Conservation (phyloP, 2,888 invertebrate species). For the Napeogenes sylphis region DNA sequence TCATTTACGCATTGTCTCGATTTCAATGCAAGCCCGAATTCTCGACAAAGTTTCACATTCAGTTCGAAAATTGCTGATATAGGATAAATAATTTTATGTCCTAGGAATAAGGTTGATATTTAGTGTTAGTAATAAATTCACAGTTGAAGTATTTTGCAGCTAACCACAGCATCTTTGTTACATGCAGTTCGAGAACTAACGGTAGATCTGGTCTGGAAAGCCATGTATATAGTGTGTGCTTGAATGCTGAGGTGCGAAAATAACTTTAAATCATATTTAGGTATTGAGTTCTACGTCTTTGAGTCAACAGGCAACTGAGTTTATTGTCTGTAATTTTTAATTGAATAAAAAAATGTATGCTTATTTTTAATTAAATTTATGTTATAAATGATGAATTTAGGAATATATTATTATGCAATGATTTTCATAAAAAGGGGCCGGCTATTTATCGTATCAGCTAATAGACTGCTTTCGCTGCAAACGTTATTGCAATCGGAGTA, state of each 20-base stretch:
- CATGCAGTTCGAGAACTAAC: slow-evolving; percentile 52
- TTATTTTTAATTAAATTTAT: too few species aligned
- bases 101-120: slow-evolving; percentile 18
- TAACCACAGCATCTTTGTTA: slow-evolving; percentile 59
- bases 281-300: background rate
- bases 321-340: too few species aligned
- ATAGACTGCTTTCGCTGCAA: too few species aligned
- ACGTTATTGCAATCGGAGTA: too few species aligned
- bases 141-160: slow-evolving; percentile 14
- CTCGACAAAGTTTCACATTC: slow-evolving; percentile 22
- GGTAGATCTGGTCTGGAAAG: slow-evolving; percentile 60
- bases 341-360: too few species aligned
- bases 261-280: slow-evolving; percentile 11
- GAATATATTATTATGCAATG: too few species aligned
- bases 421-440: too few species aligned
- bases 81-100: slow-evolving; percentile 25
- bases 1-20: slow-evolving; percentile 39
- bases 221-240: slow-evolving; percentile 18
- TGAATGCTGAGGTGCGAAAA: slow-evolving; percentile 12
- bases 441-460: too few species aligned
- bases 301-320: too few species aligned
- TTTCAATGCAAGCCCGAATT: slow-evolving; percentile 26
- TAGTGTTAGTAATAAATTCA: background rate
- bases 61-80: background rate
- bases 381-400: too few species aligned